phyloP scores from a whole-genome alignment of 2,888 invertebrate species.

The Nyleta sp. region DNA sequence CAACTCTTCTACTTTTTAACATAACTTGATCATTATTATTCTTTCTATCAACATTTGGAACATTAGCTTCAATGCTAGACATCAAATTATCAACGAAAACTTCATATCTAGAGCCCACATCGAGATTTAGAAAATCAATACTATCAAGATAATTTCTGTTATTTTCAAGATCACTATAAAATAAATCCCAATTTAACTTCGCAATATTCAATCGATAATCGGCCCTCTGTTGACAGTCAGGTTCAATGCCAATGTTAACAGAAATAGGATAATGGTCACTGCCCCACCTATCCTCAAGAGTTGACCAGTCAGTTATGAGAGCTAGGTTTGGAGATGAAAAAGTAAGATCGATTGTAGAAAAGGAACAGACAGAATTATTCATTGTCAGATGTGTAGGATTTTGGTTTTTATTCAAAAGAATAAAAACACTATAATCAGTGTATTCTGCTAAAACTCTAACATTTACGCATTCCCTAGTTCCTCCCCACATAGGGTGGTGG shows the following conservation, averaged over 20 bases:
- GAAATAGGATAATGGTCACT: constrained; percentile 30
- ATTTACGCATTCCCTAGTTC: too few relatives aligned
- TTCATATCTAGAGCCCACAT: background rate
- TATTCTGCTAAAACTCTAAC: constrained; percentile 3
- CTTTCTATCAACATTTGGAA: background rate
- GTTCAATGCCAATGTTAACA: background rate
- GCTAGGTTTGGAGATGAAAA: background rate
- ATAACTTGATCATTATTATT: background rate
- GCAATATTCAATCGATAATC: constrained; percentile 6
- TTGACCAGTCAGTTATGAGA: background rate
- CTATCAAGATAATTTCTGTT: background rate
- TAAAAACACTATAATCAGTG: background rate
- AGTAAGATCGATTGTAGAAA: background rate
- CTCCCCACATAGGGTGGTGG: too few relatives aligned
- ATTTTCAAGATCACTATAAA: background rate
- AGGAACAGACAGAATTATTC: background rate
- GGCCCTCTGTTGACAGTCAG: background rate
- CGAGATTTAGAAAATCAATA: background rate
- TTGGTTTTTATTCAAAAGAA: background rate
- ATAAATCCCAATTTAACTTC: background rate
- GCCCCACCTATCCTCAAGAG: constrained; percentile 24
- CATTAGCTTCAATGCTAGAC: background rate
- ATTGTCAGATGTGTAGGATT: background rate
- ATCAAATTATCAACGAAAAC: background rate
- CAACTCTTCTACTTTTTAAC: background rate